phyloP scores from a whole-genome alignment of 2,113 vertebrate genomes.

The Alces alces region DNA sequence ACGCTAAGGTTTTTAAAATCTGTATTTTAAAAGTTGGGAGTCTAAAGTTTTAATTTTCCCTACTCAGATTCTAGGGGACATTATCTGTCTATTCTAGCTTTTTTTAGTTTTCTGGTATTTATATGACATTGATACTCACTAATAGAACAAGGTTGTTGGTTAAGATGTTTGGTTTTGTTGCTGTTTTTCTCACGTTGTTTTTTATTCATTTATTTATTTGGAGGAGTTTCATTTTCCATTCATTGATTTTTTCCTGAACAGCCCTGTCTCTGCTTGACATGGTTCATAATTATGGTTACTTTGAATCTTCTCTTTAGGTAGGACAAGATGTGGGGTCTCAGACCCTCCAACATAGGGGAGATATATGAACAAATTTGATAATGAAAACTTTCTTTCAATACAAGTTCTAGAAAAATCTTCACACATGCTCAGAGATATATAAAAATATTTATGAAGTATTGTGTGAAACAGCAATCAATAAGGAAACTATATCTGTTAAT shows the following conservation, averaged over 20 bases:
- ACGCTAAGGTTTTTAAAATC: neutral
- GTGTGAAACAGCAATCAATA: neutral
- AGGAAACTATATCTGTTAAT: neutral
- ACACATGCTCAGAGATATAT: neutral
- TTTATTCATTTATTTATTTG: neutral
- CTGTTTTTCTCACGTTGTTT: neutral
- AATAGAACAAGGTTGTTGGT: neutral
- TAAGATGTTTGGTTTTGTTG: neutral
- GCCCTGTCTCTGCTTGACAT: neutral
- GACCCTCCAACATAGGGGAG: neutral
- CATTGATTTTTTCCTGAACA: neutral
- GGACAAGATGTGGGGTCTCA: neutral
- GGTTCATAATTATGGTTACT: neutral
- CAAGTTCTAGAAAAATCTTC: neutral
- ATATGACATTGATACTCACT: neutral
- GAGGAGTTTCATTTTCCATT: neutral
- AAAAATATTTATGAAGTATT: constrained; percentile 1
- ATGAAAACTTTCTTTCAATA: neutral
- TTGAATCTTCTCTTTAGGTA: neutral
- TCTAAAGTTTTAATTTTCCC: neutral
- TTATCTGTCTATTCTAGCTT: neutral
- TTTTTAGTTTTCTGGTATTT: neutral
- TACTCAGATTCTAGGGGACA: neutral
- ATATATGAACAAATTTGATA: neutral
- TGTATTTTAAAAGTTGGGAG: neutral